Evolutionary conservation across 2,113 vertebrate species (phyloP), one percentile per base, ranked within the genome.

Genomic region (Podilymbus podiceps): DNA sequence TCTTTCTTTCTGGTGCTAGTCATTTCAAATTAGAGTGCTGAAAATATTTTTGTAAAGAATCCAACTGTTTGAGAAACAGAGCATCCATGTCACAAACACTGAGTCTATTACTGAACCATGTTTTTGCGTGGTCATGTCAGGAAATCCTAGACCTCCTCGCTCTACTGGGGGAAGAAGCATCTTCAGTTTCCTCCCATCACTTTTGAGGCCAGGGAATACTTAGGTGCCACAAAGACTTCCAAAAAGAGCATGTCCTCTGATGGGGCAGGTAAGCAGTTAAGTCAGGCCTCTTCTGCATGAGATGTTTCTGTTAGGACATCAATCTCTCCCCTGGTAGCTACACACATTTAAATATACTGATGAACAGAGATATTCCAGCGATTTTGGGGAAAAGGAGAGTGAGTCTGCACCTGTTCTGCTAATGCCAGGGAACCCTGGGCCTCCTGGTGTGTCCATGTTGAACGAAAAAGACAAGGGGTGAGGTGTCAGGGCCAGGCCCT

Each of bases 1-100:
- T 73, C 50, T 50, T 77, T 72, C 44, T 89, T 78, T 84, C 42
- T 13, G 20, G 24, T 73, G 64, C 38, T 69, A 88, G 62, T 44
- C 46, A 72, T 90, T 96, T 59, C 59, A 90, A 79, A 74, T 79
- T 50, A 87, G 69, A 92, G 72, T 21, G 10, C 69, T 80, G 85
- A 55, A 80, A 67, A 49, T 40, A 28, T 20, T 24, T 55, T 62
- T 55, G 38, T 44, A 76, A 76, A 30, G 10, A 38, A 19, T 38
- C 18, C 47, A 67, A 16, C 27, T 15, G 22, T 52, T 22, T 52
- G 22, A 44, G 18, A 59, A 66, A 27, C 16, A 58, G 25, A 22
- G 16, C 3, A 27, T 2, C 11, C 6, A 35, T 25, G 28, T 27
- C 44, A 50, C 2, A 9, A 35, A 15, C 68, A 33, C 2, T 2